phyloP scores from a whole-genome alignment of 2,888 invertebrate species.

The Fragum whitleyi region DNA sequence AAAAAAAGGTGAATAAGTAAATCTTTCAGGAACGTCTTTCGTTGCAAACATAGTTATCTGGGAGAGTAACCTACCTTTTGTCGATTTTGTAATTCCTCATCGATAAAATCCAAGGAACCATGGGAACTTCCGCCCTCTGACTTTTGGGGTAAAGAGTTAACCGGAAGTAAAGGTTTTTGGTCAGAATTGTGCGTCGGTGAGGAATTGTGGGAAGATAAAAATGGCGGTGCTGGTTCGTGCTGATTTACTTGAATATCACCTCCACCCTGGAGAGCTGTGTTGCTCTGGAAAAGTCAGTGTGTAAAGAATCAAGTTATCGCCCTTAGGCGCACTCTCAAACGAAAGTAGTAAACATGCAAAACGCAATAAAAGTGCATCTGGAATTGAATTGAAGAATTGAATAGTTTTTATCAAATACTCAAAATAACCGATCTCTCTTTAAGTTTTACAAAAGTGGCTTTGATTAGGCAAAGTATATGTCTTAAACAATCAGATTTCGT shows the following conservation, averaged over 20 bases:
- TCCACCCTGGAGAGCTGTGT: slow-evolving; percentile 52
- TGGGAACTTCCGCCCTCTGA: slow-evolving; percentile 58
- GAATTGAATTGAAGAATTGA: neutral
- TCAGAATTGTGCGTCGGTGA: slow-evolving; percentile 54
- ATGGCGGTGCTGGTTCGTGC: slow-evolving; percentile 39
- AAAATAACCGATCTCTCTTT: too few relatives aligned
- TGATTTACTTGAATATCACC: slow-evolving; percentile 47
- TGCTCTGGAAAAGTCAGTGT: slow-evolving; percentile 50
- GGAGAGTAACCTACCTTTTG: slow-evolving; percentile 36
- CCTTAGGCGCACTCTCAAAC: neutral
- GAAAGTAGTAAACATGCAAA: neutral
- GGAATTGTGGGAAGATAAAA: slow-evolving; percentile 43
- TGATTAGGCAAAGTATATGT: too few relatives aligned
- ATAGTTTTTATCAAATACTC: too few relatives aligned
- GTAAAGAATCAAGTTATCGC: slow-evolving; percentile 6
- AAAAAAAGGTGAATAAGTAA: too few relatives aligned
- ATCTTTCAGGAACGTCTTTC: too few relatives aligned
- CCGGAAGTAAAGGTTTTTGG: slow-evolving; percentile 59
- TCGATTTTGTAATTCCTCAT: slow-evolving; percentile 48
- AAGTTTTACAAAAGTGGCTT: too few relatives aligned
- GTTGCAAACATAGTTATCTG: too few relatives aligned
- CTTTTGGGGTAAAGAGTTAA: slow-evolving; percentile 26
- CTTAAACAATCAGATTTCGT: too few relatives aligned
- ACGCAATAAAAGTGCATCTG: neutral
- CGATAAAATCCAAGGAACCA: slow-evolving; percentile 61